Evolutionary conservation across 2,888 invertebrate genomes (phyloP), one percentile per base, ranked within the genome.

Genomic region (Podotricha telesiphe): DNA sequence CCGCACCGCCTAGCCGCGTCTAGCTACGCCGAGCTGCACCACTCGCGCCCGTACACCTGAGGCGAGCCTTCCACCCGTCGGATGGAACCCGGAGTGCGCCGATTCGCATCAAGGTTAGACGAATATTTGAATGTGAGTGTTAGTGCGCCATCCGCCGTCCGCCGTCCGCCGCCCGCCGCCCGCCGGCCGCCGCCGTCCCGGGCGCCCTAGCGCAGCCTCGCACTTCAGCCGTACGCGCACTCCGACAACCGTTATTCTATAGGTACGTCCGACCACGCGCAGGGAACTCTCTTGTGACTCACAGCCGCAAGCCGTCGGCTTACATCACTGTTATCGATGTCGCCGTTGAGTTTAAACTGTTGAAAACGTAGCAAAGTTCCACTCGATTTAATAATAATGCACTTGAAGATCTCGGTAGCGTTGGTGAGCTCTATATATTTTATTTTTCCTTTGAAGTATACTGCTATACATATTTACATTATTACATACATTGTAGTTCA

Each of bases 61-160:
- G 13, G 86, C 88, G 85, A 87, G 87, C 85, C 84, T 80, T 78
- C 72, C 78, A 78, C 86, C 87, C 83, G 82, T 88, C 92, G 90
- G 88, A 92, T 92, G 92, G 92, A 91, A 90, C 91, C 91, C 91
- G 88, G 91, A 91, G 91, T 91, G 91, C 91, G 87, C 89, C 91
- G 88, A 91, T 89, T 90, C 91, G 92, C 91, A 91, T 91, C 91
- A 92, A 92, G 92, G 92, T 92, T 91, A 92, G 92, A 88, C 85
- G 88, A 88, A 89, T 88, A 89, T 89, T 89, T 89, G 87, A 87
- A 85, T 87, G 91, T 91, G 91, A 91, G 92, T 92, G 92, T 87
- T 87, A 82, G 91, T 91, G 91, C 86, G 82, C 85, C 85, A 85
- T 82, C 86, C 82, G 76, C 74, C 82, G 42, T 42, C 42, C 2